A percentile compares a stretch with the other conserved stretches of the same genome.
Conservation (phyloP, 2,888 invertebrate species). For the Oligia strigilis region DNA sequence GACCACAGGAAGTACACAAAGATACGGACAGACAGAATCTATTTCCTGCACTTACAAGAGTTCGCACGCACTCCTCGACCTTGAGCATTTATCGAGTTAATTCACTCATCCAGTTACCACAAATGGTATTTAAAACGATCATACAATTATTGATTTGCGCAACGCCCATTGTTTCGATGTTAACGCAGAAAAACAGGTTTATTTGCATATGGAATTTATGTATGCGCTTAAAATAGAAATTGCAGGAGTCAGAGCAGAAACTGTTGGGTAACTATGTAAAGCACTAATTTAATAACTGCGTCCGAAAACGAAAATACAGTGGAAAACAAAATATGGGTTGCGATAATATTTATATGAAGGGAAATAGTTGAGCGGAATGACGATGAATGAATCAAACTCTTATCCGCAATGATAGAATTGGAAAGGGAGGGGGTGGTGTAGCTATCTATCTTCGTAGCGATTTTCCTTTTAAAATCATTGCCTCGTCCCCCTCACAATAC, state of each 20-base stretch:
- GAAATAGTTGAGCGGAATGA: constrained; percentile 32
- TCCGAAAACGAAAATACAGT: constrained; percentile 40
- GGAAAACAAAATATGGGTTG: constrained; percentile 45
- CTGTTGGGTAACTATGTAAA: constrained; percentile 64
- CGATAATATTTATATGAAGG: constrained; percentile 42
- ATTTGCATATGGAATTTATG: constrained; percentile 68
- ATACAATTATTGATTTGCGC: constrained; percentile 47
- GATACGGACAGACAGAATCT: constrained; percentile 60
- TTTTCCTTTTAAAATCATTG: too few species aligned
- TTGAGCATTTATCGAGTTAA: constrained; percentile 64
- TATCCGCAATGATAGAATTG: too few species aligned
- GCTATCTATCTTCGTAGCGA: too few species aligned
- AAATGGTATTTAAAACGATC: constrained; percentile 47
- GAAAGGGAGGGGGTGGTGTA: too few species aligned
- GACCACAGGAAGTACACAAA: constrained; percentile 77
- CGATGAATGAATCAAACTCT: constrained; percentile 52
- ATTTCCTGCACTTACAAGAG: constrained; percentile 80
- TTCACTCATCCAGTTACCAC: constrained; percentile 57
- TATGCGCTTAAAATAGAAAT: constrained; percentile 54
- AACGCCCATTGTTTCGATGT: constrained; percentile 55
- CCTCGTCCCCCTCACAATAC: too few species aligned
- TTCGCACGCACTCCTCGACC: constrained; percentile 73
- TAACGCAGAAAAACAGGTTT: constrained; percentile 58
- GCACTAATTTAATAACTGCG: constrained; percentile 44
- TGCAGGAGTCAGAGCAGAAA: constrained; percentile 66